Base-by-base conservation (phyloP, 1,140 invertebrate genomes). In the Drosophila parabipectinata region DNA sequence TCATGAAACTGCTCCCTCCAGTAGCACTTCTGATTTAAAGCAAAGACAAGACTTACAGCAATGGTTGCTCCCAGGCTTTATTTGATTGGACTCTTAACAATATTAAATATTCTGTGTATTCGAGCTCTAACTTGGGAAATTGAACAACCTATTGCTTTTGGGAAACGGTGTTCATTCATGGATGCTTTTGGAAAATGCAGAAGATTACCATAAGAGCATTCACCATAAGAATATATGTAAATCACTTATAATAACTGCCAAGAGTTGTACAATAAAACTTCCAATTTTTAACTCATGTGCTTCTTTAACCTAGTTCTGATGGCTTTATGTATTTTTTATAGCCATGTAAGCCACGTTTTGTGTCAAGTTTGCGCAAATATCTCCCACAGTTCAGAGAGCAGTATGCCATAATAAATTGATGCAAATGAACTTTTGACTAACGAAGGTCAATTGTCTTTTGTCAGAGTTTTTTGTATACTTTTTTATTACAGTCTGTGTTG, bases 371-470 rank as follows among this genome's bases (percentile, higher is more conserved):
- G 59, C 59, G 34, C 47, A 74, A 64, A 26, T 48, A 74, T 48
- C 61, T 74, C 48, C 61, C 59, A 74, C 69, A 73, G 71, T 64
- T 64, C 71, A 66, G 28, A 44, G 51, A 51, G 41, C 63, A 64
- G 50, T 69, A 62, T 79, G 64, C 64, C 73, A 84, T 67, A 59
- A 67, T 62, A 57, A 76, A 63, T 72, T 50, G 79, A 69, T 47
- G 68, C 55, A 81, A 57, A 71, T 82, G 79, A 82, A 82, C 79
- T 82, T 82, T 82, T 62, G 41, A 77, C 75, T 74, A 79, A 75
- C 78, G 81, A 84, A 84, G 81, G 81, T 87, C 81, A 84, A 69
- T 82, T 83, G 79, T 54, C 61, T 79, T 60, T 72, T 56, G 54
- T 73, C 34, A 57, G 53, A 53, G 45, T 63, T 50, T 69, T 69